These are phyloP conservation scores for Zonitis immaculata DNA, from an alignment of 2,888 invertebrate genomes.

Conservation along the genomic window DNA sequence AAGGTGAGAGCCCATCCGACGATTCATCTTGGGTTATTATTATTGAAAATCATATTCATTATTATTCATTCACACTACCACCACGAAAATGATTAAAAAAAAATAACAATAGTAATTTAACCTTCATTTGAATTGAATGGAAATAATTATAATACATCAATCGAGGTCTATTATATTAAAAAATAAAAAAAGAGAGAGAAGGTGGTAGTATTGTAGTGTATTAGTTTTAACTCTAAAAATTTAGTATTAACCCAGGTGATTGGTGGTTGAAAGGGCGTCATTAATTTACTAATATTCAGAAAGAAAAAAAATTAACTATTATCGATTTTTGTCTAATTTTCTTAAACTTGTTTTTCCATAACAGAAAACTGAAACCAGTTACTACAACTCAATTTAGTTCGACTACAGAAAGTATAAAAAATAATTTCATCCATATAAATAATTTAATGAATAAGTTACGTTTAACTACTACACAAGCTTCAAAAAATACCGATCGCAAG, in stretches of 20 bases:
- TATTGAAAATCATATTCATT: neutral
- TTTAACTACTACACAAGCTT: conserved; percentile 14
- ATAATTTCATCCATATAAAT: conserved; percentile 23
- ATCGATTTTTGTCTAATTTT: neutral
- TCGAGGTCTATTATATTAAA: neutral
- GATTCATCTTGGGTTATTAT: conserved; percentile 36
- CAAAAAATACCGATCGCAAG: conserved; percentile 21
- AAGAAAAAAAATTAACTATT: conserved; percentile 4
- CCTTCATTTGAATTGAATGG: conserved; percentile 16
- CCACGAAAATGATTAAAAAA: neutral
- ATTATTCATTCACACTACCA: conserved; percentile 1
- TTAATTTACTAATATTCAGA: neutral
- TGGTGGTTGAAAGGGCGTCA: conserved; percentile 36
- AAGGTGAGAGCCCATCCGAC: conserved; percentile 59
- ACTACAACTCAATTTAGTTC: conserved; percentile 57
- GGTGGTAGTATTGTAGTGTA: conserved; percentile 13
- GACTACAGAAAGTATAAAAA: conserved; percentile 43
- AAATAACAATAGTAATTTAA: neutral
- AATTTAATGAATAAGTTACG: conserved; percentile 26
- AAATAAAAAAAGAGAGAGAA: neutral
- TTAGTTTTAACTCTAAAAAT: conserved; percentile 6
- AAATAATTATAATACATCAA: conserved; percentile 4
- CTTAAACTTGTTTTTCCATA: conserved; percentile 9
- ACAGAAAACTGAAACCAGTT: conserved; percentile 56
- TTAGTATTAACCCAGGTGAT: conserved; percentile 37